phyloP scores from a whole-genome alignment of 2,113 vertebrate species.

The Bettongia penicillata region DNA sequence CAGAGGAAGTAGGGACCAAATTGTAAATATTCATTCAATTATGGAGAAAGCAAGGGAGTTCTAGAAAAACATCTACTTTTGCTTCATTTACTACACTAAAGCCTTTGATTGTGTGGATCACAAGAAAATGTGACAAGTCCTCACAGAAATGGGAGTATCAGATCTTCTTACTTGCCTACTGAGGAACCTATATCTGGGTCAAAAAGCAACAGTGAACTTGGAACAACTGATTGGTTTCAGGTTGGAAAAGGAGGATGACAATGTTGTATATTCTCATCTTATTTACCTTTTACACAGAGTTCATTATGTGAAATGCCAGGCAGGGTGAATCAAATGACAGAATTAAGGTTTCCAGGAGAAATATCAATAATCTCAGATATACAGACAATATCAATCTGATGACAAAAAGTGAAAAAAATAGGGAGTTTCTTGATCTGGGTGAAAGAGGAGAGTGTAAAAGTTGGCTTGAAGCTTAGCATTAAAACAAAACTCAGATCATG shows the following conservation, averaged over 20 bases:
- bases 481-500: no score
- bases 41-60: not conserved
- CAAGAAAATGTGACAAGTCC: not conserved
- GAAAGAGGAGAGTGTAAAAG: no score
- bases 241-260: not conserved
- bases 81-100: not conserved
- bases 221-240: not conserved
- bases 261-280: not conserved
- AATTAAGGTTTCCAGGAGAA: not conserved
- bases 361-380: not conserved
- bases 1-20: not conserved
- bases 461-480: no score
- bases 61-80: not conserved
- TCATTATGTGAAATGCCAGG: not conserved
- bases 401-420: no score
- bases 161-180: no score
- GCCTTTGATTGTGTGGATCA: not conserved
- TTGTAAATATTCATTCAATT: not conserved
- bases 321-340: not conserved
- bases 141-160: not conserved
- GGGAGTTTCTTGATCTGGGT: no score
- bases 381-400: not conserved
- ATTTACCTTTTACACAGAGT: not conserved
- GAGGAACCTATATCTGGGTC: no score
- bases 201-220: not conserved